Conservation (phyloP, 1,140 invertebrate genomes). For the Agrypnia vestita region DNA sequence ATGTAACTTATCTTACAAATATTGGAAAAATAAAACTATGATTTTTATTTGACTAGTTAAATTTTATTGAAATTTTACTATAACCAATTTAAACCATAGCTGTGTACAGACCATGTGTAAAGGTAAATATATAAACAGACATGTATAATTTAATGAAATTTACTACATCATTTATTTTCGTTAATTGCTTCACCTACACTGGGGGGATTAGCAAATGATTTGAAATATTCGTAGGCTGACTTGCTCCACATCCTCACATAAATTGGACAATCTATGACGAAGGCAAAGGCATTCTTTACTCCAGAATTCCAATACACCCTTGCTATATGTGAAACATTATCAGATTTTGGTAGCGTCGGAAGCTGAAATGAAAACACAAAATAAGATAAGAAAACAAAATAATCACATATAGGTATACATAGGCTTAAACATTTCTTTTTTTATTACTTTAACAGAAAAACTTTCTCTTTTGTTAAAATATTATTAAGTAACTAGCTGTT, state of each 20-base stretch:
- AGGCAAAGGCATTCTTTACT: constrained; percentile 72
- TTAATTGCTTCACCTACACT: constrained; percentile 29
- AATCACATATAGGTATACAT: too few species aligned
- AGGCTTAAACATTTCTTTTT: too few species aligned
- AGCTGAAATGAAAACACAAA: constrained; percentile 66
- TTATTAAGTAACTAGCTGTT: too few species aligned
- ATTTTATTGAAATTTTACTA: constrained; percentile 17
- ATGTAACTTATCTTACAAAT: too few species aligned
- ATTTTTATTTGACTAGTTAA: not conserved
- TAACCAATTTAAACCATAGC: too few species aligned
- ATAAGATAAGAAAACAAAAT: not conserved
- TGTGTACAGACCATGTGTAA: not conserved
- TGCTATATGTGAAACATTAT: constrained; percentile 69
- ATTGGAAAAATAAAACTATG: too few species aligned
- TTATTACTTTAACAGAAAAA: too few species aligned
- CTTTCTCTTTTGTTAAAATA: too few species aligned
- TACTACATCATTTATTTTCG: constrained; percentile 9
- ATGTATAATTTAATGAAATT: not conserved
- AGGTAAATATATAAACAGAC: not conserved
- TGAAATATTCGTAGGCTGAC: constrained; percentile 45
- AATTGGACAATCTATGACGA: constrained; percentile 70
- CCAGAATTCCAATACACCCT: constrained; percentile 75
- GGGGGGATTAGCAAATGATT: constrained; percentile 49
- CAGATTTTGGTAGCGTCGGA: constrained; percentile 72
- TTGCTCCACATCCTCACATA: constrained; percentile 64